phyloP scores from a whole-genome alignment of 2,113 vertebrate species.

The Clinocottus analis region DNA sequence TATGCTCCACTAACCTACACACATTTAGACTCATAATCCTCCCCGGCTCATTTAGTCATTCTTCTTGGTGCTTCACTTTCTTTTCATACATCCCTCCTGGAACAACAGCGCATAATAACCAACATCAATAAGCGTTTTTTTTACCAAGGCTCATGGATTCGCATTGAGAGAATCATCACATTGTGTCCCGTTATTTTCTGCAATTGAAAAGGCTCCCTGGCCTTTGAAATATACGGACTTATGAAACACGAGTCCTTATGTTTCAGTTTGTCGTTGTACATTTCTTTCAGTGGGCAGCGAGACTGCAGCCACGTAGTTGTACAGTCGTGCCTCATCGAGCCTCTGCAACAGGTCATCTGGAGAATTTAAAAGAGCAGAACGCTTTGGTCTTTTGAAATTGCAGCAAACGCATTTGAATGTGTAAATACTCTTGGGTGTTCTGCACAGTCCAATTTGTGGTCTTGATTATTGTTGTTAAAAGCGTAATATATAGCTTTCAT shows the following conservation, averaged over 20 bases:
- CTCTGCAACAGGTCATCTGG: conserved; percentile 27
- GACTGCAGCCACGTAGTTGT: conserved; percentile 25
- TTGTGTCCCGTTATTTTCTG: conserved; percentile 11
- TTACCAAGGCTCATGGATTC: conserved; percentile 11
- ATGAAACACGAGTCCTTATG: conserved; percentile 44
- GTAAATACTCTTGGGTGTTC: conserved; percentile 31
- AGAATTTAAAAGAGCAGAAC: conserved; percentile 32
- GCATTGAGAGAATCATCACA: conserved; percentile 16
- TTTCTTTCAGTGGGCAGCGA: conserved; percentile 8
- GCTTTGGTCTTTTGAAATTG: conserved; percentile 30
- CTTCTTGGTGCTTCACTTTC: conserved; percentile 16
- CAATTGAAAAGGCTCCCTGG: conserved; percentile 52
- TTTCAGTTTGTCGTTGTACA: conserved; percentile 45
- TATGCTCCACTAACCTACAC: conserved; percentile 2
- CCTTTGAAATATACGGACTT: conserved; percentile 41
- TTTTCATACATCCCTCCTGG: conserved; percentile 25
- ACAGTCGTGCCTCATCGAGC: conserved; percentile 24
- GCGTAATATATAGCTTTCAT: neutral
- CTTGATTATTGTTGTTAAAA: conserved; percentile 8
- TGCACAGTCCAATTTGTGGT: conserved; percentile 6
- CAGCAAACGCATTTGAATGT: neutral
- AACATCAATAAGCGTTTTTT: conserved; percentile 22
- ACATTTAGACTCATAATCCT: neutral
- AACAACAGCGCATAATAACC: conserved; percentile 35
- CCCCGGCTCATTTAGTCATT: neutral